A percentile compares a stretch with the other conserved stretches of the same genome.
Conservation (phyloP, 2,888 invertebrate species). For the Plutella xylostella region DNA sequence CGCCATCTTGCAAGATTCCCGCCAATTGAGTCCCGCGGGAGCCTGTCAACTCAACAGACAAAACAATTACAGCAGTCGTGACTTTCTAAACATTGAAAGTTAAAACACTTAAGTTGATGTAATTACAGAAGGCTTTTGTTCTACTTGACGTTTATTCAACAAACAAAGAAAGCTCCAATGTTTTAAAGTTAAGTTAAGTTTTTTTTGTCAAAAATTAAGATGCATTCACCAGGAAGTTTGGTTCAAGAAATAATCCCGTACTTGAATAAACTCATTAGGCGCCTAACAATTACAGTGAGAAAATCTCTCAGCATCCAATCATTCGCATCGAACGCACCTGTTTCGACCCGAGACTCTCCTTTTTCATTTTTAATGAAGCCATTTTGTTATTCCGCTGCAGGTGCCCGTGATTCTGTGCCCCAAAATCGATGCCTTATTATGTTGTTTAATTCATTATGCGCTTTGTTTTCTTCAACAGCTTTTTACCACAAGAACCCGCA, state of each 20-base stretch:
- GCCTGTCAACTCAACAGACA: slow-evolving; percentile 49
- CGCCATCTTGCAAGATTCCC: slow-evolving; percentile 57
- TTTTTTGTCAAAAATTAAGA: no score
- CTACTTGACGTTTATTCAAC: slow-evolving; percentile 14
- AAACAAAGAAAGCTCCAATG: no score
- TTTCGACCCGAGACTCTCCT: slow-evolving; percentile 28
- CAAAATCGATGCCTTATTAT: slow-evolving; percentile 48
- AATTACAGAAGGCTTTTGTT: slow-evolving; percentile 40
- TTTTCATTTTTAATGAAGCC: slow-evolving; percentile 61
- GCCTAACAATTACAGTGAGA: slow-evolving; percentile 23
- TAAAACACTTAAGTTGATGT: slow-evolving; percentile 31
- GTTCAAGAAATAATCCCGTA: no score
- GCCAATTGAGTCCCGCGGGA: slow-evolving; percentile 51
- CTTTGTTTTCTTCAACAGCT: slow-evolving; percentile 58
- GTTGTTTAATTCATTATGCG: slow-evolving; percentile 63
- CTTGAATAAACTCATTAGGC: slow-evolving; percentile 9
- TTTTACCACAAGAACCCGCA: slow-evolving; percentile 43
- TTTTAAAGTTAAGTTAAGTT: no score
- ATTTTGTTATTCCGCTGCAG: slow-evolving; percentile 50
- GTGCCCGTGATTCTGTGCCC: slow-evolving; percentile 39
- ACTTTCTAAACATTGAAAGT: slow-evolving; percentile 40
- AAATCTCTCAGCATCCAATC: slow-evolving; percentile 33
- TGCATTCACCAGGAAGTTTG: no score
- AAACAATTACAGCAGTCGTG: slow-evolving; percentile 51
- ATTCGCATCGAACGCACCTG: slow-evolving; percentile 45